Evolutionary conservation across 2,797 vertebrate species (phyloP).

Genomic region (Takifugu ocellatus): DNA sequence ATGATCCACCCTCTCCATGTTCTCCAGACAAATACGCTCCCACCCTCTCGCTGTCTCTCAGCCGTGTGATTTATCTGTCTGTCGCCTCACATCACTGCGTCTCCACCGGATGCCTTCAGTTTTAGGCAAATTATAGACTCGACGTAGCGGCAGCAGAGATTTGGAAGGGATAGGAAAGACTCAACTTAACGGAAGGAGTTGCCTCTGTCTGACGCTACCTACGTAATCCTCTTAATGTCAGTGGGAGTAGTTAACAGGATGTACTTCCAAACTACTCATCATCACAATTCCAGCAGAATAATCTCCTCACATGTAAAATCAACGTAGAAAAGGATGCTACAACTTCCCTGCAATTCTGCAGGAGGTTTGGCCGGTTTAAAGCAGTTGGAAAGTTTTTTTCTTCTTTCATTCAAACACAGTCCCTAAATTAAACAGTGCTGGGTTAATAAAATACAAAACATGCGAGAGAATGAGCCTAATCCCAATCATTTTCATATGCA

Average conservation of each 20-base stretch:
- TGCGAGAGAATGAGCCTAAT: constrained; percentile 9
- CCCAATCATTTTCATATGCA: constrained; percentile 26
- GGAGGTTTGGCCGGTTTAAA: constrained; percentile 45
- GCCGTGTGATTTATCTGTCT: constrained; percentile 63
- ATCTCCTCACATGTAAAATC: constrained; percentile 70
- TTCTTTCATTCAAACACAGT: neutral
- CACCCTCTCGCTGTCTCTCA: constrained; percentile 67
- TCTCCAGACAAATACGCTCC: constrained; percentile 71
- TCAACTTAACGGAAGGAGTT: constrained; percentile 73
- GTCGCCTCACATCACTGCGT: constrained; percentile 45
- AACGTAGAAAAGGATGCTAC: constrained; percentile 57
- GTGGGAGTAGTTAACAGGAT: constrained; percentile 78
- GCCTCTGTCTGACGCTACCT: constrained; percentile 74
- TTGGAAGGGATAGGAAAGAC: constrained; percentile 72
- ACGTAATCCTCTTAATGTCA: constrained; percentile 82
- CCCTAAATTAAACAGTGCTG: neutral
- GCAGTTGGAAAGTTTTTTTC: constrained; percentile 49
- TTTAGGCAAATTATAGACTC: constrained; percentile 75
- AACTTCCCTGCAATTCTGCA: constrained; percentile 46
- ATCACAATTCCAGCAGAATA: constrained; percentile 73
- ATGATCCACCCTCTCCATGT: constrained; percentile 74
- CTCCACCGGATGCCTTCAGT: constrained; percentile 70
- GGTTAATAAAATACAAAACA: too few species aligned
- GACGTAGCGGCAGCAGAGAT: constrained; percentile 62
- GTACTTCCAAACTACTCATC: constrained; percentile 77